A percentile compares a stretch with the other conserved stretches of the same genome.
Evolutionary conservation across 2,888 invertebrate species (phyloP).

Genomic region (Chesias legatella): DNA sequence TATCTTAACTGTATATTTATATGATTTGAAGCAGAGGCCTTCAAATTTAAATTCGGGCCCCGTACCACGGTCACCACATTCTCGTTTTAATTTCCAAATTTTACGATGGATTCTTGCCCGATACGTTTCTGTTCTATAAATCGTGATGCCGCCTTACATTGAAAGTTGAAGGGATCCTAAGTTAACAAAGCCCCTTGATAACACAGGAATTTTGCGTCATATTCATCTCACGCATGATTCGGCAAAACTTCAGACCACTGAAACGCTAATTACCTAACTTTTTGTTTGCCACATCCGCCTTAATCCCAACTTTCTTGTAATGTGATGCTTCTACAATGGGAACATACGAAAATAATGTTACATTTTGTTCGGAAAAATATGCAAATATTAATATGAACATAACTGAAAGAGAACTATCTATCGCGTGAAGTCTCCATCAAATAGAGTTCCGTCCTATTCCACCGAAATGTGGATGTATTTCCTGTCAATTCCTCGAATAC

Average conservation of each 20-base stretch:
- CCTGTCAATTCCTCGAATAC: conserved; percentile 61
- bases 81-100: too few species aligned
- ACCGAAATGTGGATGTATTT: conserved; percentile 29
- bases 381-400: too few species aligned
- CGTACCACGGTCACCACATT: too few species aligned
- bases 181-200: conserved; percentile 20
- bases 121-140: too few species aligned
- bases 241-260: conserved; percentile 40
- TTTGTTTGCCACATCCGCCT: conserved; percentile 43
- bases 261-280: conserved; percentile 60
- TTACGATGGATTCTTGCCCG: too few species aligned
- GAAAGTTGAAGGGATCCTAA: conserved; percentile 7
- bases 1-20: too few species aligned
- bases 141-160: conserved; percentile 2
- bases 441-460: neutral
- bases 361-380: too few species aligned
- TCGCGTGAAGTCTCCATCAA: neutral
- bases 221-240: conserved; percentile 42
- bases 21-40: too few species aligned
- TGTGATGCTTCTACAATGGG: conserved; percentile 26
- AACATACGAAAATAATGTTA: conserved; percentile 3
- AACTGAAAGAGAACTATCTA: too few species aligned
- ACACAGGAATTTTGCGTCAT: conserved; percentile 22
- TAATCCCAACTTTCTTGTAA: conserved; percentile 38
- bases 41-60: too few species aligned